A percentile compares a stretch with the other conserved stretches of the same genome.
Conservation (phyloP, 2,797 vertebrate genomes). For the Myiotriccus ornatus region DNA sequence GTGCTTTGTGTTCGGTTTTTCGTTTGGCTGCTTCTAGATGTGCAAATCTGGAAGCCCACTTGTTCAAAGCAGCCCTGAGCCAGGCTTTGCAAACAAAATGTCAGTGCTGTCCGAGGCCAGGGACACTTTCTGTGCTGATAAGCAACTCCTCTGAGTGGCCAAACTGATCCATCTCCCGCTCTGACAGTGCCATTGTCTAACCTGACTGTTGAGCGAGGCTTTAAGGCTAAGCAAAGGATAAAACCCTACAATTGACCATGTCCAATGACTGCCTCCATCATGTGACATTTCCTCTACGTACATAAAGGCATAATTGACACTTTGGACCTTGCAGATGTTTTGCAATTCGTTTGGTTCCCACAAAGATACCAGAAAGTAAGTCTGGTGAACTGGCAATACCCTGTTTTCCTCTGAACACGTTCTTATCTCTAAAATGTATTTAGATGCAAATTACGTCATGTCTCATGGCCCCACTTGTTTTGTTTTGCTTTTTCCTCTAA, state of each 20-base stretch:
- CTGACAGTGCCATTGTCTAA: constrained; percentile 73
- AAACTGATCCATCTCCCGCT: constrained; percentile 71
- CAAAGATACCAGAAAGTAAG: constrained; percentile 69
- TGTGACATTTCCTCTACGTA: constrained; percentile 77
- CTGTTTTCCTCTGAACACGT: constrained; percentile 47
- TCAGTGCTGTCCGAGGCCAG: constrained; percentile 7
- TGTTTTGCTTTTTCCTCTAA: constrained; percentile 32
- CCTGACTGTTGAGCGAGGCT: constrained; percentile 67
- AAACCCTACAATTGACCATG: constrained; percentile 75
- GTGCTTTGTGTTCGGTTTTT: constrained; percentile 18
- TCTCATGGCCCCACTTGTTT: constrained; percentile 3
- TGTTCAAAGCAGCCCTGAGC: constrained; percentile 10
- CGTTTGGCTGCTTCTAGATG: neutral
- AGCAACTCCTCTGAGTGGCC: constrained; percentile 63
- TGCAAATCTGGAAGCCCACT: constrained; percentile 20
- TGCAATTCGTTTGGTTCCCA: constrained; percentile 73
- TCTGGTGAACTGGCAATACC: constrained; percentile 60
- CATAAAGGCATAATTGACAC: constrained; percentile 75
- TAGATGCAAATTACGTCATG: constrained; percentile 58
- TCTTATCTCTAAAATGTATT: constrained; percentile 60
- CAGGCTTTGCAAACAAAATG: constrained; percentile 55
- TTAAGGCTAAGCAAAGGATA: constrained; percentile 73
- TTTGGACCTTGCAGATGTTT: constrained; percentile 74
- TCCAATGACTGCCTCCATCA: constrained; percentile 75
- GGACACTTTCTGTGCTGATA: constrained; percentile 67